These are phyloP conservation scores for Semicossyphus pulcher DNA, from an alignment of 2,113 vertebrate genomes.

Conservation along the genomic window DNA sequence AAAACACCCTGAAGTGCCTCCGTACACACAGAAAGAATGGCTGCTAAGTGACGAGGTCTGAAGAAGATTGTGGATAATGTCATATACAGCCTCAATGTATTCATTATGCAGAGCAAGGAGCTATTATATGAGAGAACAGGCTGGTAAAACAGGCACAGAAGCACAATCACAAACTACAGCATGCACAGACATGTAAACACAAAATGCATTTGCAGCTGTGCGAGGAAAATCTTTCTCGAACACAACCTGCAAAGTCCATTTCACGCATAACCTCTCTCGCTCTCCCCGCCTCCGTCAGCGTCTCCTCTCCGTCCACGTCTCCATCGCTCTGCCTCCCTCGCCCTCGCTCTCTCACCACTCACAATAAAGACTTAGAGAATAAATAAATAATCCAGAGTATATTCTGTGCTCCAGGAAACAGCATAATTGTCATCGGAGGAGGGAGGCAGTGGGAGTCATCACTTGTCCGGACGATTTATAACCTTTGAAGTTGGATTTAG, in stretches of 20 bases:
- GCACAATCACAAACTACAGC: slow-evolving; percentile 48
- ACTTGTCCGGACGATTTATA: slow-evolving; percentile 75
- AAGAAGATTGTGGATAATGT: slow-evolving; percentile 30
- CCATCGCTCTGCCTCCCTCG: slow-evolving; percentile 31
- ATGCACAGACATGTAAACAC: slow-evolving; percentile 69
- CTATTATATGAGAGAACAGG: slow-evolving; percentile 11
- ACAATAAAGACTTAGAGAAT: slow-evolving; percentile 53
- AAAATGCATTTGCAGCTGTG: slow-evolving; percentile 71
- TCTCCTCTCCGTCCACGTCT: slow-evolving; percentile 9
- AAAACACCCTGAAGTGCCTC: slow-evolving; percentile 5
- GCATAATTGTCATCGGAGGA: slow-evolving; percentile 63
- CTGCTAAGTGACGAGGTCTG: not conserved
- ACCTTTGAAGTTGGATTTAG: slow-evolving; percentile 80
- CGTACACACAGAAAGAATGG: not conserved
- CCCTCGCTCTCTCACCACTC: slow-evolving; percentile 31
- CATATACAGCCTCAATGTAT: not conserved
- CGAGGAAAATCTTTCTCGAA: slow-evolving; percentile 60
- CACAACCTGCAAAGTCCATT: slow-evolving; percentile 69
- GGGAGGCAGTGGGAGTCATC: slow-evolving; percentile 57
- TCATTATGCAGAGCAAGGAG: not conserved
- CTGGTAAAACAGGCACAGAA: slow-evolving; percentile 13
- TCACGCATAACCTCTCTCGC: slow-evolving; percentile 66
- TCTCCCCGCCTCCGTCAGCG: slow-evolving; percentile 38
- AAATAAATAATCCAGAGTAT: slow-evolving; percentile 66
- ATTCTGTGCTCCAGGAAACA: slow-evolving; percentile 62